Evolutionary conservation across 2,888 invertebrate genomes (phyloP).

Genomic region (Andricus curvator): DNA sequence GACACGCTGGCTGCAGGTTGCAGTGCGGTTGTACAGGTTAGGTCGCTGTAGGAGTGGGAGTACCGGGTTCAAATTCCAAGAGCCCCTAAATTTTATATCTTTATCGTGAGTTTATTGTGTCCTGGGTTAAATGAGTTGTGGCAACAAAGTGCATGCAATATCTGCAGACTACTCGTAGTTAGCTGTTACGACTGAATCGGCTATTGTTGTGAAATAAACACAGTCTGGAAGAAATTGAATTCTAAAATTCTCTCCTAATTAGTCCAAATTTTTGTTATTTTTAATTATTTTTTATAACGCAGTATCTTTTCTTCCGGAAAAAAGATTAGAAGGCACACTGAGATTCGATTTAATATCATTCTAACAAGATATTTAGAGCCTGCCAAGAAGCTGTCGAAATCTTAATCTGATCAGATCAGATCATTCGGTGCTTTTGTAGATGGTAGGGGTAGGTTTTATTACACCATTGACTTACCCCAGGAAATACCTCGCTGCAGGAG

Average conservation of each 20-base stretch:
- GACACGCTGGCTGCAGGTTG: conserved; percentile 67
- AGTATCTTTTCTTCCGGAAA: no score
- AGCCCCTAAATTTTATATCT: neutral
- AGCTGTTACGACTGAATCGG: no score
- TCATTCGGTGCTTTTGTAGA: conserved; percentile 12
- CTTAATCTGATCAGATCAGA: conserved; percentile 27
- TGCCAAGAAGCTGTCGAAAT: conserved; percentile 8
- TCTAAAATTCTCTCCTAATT: no score
- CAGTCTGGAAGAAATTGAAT: no score
- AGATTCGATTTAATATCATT: neutral
- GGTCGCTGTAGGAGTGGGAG: conserved; percentile 42
- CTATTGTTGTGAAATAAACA: no score
- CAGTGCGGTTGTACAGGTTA: conserved; percentile 62
- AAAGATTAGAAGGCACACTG: no score
- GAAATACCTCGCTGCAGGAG: conserved; percentile 58
- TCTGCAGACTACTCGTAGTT: no score
- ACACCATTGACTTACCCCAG: conserved; percentile 61
- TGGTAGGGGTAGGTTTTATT: conserved; percentile 56
- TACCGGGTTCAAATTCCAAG: neutral
- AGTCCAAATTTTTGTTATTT: no score
- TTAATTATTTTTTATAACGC: no score
- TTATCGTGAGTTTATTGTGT: neutral
- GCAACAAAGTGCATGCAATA: no score
- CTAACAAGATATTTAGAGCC: conserved; percentile 21
- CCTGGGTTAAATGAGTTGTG: neutral